Evolutionary conservation across 64 coral and sea anemone species (phyloP).

Genomic region (Exaiptasia diaphana): DNA sequence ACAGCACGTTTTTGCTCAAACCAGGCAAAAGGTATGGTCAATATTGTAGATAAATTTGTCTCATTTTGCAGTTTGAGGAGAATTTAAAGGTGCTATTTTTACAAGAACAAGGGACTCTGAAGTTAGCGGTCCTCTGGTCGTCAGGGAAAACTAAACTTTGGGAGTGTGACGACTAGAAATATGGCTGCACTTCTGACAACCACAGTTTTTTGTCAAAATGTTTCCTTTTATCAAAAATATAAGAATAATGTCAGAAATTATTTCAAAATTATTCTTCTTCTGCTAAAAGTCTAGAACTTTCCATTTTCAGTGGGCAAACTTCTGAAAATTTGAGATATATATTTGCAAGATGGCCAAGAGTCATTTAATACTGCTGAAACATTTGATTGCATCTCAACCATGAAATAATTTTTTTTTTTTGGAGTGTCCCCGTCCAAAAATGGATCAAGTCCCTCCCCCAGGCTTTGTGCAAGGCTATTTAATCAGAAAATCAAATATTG

Average conservation of each 20-base stretch:
- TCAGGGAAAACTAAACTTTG: not conserved
- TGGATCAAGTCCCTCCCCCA: no score
- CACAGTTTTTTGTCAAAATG: not conserved
- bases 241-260: not conserved
- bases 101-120: not conserved
- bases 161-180: not conserved
- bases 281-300: not conserved
- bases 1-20: slow-evolving; percentile 47
- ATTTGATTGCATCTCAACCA: not conserved
- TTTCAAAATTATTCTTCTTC: not conserved
- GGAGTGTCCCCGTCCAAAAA: no score
- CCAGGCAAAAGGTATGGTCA: slow-evolving; percentile 44
- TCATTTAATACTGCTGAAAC: not conserved
- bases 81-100: not conserved
- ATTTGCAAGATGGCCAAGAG: not conserved
- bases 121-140: not conserved
- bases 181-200: not conserved
- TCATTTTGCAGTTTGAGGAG: not conserved
- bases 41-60: not conserved
- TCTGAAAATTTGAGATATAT: not conserved
- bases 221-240: not conserved
- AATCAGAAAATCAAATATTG: no score
- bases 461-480: no score
- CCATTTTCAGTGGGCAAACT: not conserved
- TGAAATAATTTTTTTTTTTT: no score